A percentile compares a stretch with the other conserved stretches of the same genome.
phyloP scores from a whole-genome alignment of 2,797 vertebrate species.

The Pseudomugil tenellus region DNA sequence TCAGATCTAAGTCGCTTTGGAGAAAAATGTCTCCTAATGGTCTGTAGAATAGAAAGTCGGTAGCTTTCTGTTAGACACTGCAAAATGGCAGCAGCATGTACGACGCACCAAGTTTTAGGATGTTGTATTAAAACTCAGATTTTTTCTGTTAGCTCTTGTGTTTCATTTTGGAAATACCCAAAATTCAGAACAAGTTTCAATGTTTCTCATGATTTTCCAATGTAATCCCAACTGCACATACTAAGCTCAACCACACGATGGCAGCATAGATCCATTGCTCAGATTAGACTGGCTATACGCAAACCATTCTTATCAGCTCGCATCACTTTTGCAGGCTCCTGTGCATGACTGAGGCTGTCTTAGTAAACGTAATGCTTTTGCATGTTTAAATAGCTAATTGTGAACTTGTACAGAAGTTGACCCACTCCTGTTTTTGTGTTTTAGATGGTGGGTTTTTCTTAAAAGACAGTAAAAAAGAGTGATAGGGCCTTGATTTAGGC shows the following conservation, averaged over 20 bases:
- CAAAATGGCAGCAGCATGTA: too few relatives aligned
- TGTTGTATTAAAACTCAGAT: too few relatives aligned
- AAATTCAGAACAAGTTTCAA: background rate
- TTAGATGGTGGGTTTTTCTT: background rate
- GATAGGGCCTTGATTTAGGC: background rate
- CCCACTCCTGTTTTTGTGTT: background rate
- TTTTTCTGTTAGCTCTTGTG: background rate
- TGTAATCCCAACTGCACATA: background rate
- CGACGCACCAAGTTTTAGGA: too few relatives aligned
- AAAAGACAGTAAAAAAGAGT: background rate
- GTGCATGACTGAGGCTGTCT: conserved; percentile 12
- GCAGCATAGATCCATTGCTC: conserved; percentile 42
- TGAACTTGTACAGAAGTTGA: too few relatives aligned
- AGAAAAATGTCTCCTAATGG: too few relatives aligned
- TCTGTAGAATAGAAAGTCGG: too few relatives aligned
- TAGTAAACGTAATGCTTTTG: too few relatives aligned
- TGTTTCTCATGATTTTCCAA: rapidly evolving
- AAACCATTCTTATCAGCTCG: background rate
- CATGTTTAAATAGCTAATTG: too few relatives aligned
- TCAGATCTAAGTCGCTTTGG: too few relatives aligned
- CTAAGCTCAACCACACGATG: conserved; percentile 68
- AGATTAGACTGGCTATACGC: background rate
- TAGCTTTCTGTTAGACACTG: too few relatives aligned
- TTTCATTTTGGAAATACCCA: background rate
- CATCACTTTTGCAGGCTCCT: conserved; percentile 21